Conservation (phyloP, 2,888 invertebrate species). For the Drosophila aldrichi region DNA sequence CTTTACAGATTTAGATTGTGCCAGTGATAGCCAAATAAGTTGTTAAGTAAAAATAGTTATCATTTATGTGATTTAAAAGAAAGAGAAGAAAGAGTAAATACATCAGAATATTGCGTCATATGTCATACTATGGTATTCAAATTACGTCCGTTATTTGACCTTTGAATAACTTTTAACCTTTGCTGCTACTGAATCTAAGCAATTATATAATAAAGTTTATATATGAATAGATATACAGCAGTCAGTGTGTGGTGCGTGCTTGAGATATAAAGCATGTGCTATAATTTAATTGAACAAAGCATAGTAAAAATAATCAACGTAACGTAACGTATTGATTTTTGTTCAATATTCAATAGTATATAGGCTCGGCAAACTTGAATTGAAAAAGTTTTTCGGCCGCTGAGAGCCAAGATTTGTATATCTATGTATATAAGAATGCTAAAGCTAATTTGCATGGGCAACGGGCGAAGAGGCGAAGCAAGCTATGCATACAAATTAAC, state of each 20-base stretch:
- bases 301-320: constrained; percentile 40
- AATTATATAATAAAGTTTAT: constrained; percentile 1
- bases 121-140: constrained; percentile 9
- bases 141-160: background rate
- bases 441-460: constrained; percentile 48
- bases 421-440: constrained; percentile 11
- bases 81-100: constrained; percentile 12
- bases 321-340: constrained; percentile 62
- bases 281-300: constrained; percentile 8
- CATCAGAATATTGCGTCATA: constrained; percentile 41
- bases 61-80: constrained; percentile 6
- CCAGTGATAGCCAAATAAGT: constrained; percentile 26
- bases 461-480: constrained; percentile 3
- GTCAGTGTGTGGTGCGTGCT: constrained; percentile 12
- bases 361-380: constrained; percentile 38
- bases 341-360: constrained; percentile 19
- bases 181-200: background rate
- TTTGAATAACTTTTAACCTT: constrained; percentile 27
- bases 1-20: constrained; percentile 30
- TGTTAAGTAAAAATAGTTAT: constrained; percentile 33
- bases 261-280: background rate
- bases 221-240: background rate
- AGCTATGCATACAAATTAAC: constrained; percentile 59
- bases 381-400: constrained; percentile 41
- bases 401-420: background rate